phyloP scores from a whole-genome alignment of 1,140 invertebrate genomes.

The Aphelenchoides avenae region DNA sequence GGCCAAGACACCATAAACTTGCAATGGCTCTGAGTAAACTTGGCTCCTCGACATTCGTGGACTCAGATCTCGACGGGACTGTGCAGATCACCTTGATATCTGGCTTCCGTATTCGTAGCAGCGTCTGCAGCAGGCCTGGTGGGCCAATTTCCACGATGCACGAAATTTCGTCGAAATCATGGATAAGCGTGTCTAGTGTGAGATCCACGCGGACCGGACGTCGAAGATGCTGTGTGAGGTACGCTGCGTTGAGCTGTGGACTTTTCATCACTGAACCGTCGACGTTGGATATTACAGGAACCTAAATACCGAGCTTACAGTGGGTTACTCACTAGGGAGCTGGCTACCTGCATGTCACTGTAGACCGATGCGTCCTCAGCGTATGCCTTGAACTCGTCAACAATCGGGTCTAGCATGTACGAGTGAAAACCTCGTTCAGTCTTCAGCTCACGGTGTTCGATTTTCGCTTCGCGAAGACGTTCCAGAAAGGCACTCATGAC shows the following conservation, averaged over 20 bases:
- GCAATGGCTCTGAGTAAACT: constrained; percentile 16
- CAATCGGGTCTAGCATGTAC: constrained; percentile 45
- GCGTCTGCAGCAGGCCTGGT: constrained; percentile 25
- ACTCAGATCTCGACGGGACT: constrained; percentile 15
- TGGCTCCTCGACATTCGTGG: constrained; percentile 7
- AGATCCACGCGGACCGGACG: constrained; percentile 41
- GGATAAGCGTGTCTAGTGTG: constrained; percentile 23
- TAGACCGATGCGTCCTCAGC: neutral
- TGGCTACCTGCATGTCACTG: neutral
- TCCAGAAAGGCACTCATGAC: too few species aligned
- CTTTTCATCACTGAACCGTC: constrained; percentile 29
- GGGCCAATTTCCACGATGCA: constrained; percentile 49
- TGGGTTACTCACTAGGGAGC: neutral
- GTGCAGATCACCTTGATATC: constrained; percentile 7
- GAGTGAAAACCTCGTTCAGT: constrained; percentile 47
- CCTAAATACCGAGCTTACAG: constrained; percentile 1
- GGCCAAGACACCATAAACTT: constrained; percentile 15
- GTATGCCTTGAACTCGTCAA: constrained; percentile 26
- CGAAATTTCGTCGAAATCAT: constrained; percentile 8
- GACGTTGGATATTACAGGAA: constrained; percentile 37
- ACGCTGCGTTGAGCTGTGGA: constrained; percentile 14
- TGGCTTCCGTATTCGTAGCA: constrained; percentile 4
- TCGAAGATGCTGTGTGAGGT: constrained; percentile 40
- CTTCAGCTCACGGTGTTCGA: constrained; percentile 23
- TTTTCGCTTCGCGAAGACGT: too few species aligned